phyloP scores from a whole-genome alignment of 2,113 vertebrate species.

The Scalopus aquaticus region DNA sequence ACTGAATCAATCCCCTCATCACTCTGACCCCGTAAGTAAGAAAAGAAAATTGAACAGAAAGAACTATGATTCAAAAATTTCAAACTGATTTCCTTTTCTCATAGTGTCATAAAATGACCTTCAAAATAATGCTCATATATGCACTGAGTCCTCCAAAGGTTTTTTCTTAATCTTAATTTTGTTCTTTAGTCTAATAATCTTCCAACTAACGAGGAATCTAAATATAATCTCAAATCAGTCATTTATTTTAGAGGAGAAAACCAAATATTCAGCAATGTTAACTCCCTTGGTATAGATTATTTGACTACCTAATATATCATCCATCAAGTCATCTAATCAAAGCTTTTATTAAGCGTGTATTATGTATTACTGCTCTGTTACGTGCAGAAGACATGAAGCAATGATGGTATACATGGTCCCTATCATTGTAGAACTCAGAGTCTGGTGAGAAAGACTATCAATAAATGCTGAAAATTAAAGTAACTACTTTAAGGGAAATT shows the following conservation, averaged over 20 bases:
- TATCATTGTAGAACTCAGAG: neutral
- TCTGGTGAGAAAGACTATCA: neutral
- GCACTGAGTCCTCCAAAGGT: neutral
- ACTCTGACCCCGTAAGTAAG: neutral
- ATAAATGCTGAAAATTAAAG: neutral
- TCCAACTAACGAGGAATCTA: constrained; percentile 14
- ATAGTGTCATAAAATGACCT: constrained; percentile 8
- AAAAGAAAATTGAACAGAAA: constrained; percentile 44
- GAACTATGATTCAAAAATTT: neutral
- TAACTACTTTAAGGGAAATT: neutral
- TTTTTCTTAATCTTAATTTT: neutral
- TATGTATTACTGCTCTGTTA: neutral
- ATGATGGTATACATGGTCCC: neutral
- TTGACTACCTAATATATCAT: neutral
- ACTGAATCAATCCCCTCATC: neutral
- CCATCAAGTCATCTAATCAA: neutral
- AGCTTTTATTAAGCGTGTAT: neutral
- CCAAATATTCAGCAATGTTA: constrained; percentile 10
- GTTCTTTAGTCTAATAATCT: constrained; percentile 4
- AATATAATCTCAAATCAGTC: neutral
- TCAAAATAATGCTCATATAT: constrained; percentile 6
- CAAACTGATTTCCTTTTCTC: neutral
- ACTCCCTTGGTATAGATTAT: neutral
- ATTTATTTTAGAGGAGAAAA: constrained; percentile 18
- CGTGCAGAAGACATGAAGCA: neutral